phyloP scores from a whole-genome alignment of 2,113 vertebrate species.

The Neogale vison region DNA sequence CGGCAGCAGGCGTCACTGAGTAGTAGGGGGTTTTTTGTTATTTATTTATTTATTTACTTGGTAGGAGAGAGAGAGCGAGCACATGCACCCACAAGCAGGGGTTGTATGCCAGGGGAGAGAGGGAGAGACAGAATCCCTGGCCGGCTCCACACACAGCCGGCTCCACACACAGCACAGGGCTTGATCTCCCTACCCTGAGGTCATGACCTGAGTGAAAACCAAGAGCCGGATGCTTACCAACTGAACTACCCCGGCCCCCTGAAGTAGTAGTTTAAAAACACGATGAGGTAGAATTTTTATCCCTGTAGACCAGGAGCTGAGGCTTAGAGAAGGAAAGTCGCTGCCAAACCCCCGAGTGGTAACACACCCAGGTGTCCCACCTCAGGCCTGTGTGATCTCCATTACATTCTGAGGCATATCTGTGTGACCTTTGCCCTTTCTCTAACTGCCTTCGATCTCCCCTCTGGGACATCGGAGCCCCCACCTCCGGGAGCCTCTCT shows the following conservation, averaged over 20 bases:
- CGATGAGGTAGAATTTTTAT: background rate
- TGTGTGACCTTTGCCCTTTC: background rate
- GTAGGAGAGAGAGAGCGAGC: background rate
- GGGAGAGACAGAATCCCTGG: background rate
- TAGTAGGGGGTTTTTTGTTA: no score
- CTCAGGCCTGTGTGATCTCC: background rate
- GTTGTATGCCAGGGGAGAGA: background rate
- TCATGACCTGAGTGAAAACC: background rate
- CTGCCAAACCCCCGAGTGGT: no score
- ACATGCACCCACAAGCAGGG: no score
- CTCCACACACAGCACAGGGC: no score
- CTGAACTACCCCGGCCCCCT: background rate
- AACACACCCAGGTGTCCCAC: background rate
- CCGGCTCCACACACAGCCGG: no score
- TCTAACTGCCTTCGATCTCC: background rate
- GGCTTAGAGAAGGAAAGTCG: background rate
- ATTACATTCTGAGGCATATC: fast-evolving
- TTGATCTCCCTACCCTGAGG: background rate
- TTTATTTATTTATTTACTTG: no score
- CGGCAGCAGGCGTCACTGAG: no score
- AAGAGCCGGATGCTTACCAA: background rate
- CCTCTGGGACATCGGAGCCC: background rate
- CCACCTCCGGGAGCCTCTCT: background rate
- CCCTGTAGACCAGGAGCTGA: background rate
- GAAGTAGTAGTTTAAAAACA: background rate